phyloP scores from a whole-genome alignment of 2,797 vertebrate genomes.

The Caiman crocodilus region DNA sequence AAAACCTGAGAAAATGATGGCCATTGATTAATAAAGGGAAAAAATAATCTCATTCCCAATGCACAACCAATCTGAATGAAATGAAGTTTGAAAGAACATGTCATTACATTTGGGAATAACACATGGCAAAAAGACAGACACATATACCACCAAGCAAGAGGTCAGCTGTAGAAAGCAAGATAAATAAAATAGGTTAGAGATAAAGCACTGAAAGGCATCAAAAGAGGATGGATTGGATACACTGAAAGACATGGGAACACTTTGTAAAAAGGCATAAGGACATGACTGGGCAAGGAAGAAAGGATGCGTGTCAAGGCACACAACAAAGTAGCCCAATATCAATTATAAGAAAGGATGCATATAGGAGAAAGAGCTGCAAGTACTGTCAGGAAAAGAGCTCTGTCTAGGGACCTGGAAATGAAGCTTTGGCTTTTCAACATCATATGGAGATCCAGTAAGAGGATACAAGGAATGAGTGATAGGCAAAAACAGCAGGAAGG shows the following conservation, averaged over 20 bases:
- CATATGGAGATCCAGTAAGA: not conserved
- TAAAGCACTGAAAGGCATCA: not conserved
- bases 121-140: not conserved
- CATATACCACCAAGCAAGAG: not conserved
- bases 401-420: not conserved
- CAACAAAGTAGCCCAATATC: too few species aligned
- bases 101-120: not conserved
- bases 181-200: constrained; percentile 7
- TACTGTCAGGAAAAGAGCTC: not conserved
- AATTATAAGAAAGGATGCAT: not conserved
- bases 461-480: not conserved
- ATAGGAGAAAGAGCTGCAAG: not conserved
- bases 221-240: not conserved
- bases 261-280: not conserved
- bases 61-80: not conserved
- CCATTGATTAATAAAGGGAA: not conserved
- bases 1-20: not conserved
- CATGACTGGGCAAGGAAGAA: not conserved
- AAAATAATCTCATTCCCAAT: not conserved
- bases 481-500: not conserved
- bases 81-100: not conserved
- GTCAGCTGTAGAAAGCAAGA: rapidly evolving
- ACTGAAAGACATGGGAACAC: not conserved
- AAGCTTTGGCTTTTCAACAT: not conserved
- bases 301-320: not conserved